Conservation (phyloP, 2,113 vertebrate species). For the Cyanoderma ruficeps region DNA sequence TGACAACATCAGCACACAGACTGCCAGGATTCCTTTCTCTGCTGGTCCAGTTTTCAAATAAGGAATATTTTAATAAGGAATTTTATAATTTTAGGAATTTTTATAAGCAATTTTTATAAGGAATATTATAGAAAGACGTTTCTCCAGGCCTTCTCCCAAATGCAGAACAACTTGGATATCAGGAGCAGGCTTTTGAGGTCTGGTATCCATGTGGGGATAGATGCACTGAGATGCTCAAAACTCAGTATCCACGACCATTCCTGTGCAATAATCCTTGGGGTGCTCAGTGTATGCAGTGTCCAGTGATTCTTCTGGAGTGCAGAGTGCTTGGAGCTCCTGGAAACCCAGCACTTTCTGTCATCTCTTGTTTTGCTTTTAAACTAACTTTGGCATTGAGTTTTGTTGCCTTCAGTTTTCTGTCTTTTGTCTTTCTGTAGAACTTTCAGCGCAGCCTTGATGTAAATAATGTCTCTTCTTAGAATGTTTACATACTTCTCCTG, state of each 20-base stretch:
- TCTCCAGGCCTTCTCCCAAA: neutral
- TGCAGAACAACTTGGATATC: neutral
- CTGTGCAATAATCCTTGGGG: neutral
- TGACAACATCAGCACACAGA: neutral
- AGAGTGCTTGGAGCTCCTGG: neutral
- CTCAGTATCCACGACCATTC: fast-evolving
- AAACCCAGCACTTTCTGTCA: neutral
- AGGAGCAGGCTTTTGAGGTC: fast-evolving
- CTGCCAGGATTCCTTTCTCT: neutral
- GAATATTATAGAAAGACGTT: fast-evolving
- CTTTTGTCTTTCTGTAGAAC: too few species aligned
- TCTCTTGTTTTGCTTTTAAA: neutral
- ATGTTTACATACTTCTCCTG: too few species aligned
- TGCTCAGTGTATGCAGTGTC: fast-evolving
- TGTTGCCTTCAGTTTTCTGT: too few species aligned
- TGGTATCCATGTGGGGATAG: neutral
- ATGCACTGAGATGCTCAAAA: neutral
- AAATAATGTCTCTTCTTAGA: too few species aligned
- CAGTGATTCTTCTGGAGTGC: neutral
- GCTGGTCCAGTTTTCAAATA: neutral
- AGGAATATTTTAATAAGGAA: neutral
- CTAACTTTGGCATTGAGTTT: neutral
- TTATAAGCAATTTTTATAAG: neutral
- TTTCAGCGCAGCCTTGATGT: too few species aligned
- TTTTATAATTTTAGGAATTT: too few species aligned